Evolutionary conservation across 1,140 invertebrate species (phyloP).

Genomic region (Zaprionus ghesquierei): DNA sequence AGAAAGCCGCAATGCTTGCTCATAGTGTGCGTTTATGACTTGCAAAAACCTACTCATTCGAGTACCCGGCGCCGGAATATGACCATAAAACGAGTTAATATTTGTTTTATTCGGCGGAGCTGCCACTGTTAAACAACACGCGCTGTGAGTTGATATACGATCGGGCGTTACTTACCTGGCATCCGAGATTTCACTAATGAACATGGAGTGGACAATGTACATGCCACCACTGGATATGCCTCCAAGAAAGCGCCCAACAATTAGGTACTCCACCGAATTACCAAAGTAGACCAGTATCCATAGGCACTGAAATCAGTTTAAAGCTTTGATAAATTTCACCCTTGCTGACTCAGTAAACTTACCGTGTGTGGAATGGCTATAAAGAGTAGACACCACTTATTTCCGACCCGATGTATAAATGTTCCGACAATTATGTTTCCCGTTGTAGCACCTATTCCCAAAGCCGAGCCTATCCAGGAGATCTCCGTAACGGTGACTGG

Average conservation of each 20-base stretch:
- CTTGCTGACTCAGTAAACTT: not conserved
- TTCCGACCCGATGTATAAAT: conserved; percentile 43
- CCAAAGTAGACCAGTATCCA: conserved; percentile 66
- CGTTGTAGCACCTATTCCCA: conserved; percentile 59
- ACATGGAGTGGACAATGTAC: conserved; percentile 67
- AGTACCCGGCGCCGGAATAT: not conserved
- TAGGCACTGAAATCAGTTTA: conserved; percentile 41
- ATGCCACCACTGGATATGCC: conserved; percentile 75
- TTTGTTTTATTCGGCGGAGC: conserved; percentile 1
- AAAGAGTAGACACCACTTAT: conserved; percentile 49
- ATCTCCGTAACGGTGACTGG: conserved; percentile 46
- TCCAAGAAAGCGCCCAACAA: conserved; percentile 76
- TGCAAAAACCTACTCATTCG: not conserved
- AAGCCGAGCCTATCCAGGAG: conserved; percentile 64
- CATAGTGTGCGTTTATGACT: not conserved
- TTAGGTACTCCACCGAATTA: conserved; percentile 57
- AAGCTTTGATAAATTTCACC: not conserved
- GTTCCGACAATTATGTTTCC: conserved; percentile 57
- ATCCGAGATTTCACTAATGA: conserved; percentile 75
- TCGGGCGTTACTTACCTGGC: conserved; percentile 54
- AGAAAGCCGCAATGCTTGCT: not conserved
- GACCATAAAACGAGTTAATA: conserved; percentile 7
- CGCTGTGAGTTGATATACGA: conserved; percentile 17
- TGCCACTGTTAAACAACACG: conserved; percentile 8
- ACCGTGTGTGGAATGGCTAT: conserved; percentile 63